These are phyloP conservation scores for Mustela nigripes DNA, from an alignment of 2,113 vertebrate species.

Conservation along the genomic window DNA sequence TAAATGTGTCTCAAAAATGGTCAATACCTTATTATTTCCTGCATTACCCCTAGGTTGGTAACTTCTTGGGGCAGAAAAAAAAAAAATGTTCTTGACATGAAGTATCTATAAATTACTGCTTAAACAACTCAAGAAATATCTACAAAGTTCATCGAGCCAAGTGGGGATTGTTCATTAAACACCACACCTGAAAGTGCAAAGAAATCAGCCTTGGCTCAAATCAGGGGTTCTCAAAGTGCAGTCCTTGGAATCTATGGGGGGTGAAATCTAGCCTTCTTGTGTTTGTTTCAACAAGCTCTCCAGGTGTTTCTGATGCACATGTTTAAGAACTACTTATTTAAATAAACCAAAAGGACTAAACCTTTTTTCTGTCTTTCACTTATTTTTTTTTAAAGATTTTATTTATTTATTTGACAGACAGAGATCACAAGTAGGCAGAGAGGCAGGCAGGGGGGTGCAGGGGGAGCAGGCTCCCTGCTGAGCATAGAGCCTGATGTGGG, in stretches of 20 bases:
- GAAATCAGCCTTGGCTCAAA: neutral
- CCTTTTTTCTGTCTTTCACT: constrained; percentile 1
- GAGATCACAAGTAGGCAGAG: too few relatives aligned
- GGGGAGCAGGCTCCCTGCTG: too few relatives aligned
- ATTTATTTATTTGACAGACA: too few relatives aligned
- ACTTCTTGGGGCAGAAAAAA: constrained; percentile 26
- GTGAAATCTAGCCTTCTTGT: neutral
- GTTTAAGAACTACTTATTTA: neutral
- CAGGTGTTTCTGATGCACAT: neutral
- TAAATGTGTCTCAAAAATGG: neutral
- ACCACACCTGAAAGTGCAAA: neutral
- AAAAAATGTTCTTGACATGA: neutral
- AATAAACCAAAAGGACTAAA: neutral
- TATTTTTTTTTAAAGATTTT: neutral
- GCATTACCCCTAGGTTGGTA: neutral
- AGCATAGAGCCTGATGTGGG: too few relatives aligned
- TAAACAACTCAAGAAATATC: neutral
- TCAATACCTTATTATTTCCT: neutral
- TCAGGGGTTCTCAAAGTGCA: neutral
- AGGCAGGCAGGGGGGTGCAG: too few relatives aligned
- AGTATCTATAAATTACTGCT: constrained; percentile 15
- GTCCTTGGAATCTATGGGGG: neutral
- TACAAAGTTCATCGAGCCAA: neutral
- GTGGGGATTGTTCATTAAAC: neutral
- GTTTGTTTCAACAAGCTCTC: neutral